Evolutionary conservation across 2,797 vertebrate genomes (phyloP).

Genomic region (Lagorchestes hirsutus): DNA sequence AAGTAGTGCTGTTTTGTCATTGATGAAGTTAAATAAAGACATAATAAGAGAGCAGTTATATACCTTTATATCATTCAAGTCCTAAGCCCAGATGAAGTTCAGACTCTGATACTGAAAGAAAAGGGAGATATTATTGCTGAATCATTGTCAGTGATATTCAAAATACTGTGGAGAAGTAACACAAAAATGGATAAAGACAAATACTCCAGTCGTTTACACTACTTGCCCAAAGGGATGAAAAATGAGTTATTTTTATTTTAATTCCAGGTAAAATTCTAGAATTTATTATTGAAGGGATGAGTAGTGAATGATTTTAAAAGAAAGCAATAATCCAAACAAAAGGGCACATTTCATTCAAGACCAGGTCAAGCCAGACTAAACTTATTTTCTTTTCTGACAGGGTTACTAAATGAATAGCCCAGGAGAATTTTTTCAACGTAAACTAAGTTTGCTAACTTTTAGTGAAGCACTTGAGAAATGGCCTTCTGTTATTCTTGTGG

Average conservation of each 20-base stretch:
- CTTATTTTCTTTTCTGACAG: background rate
- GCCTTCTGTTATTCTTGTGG: background rate
- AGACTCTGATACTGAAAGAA: background rate
- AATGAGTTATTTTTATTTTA: background rate
- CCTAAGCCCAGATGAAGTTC: background rate
- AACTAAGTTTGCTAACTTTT: background rate
- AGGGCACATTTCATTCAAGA: background rate
- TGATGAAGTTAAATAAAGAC: background rate
- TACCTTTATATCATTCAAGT: background rate
- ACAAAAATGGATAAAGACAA: background rate
- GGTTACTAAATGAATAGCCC: background rate
- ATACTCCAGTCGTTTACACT: background rate
- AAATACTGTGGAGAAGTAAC: background rate
- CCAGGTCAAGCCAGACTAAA: background rate
- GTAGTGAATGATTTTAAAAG: background rate
- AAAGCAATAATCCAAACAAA: background rate
- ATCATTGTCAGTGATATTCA: background rate
- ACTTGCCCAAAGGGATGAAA: background rate
- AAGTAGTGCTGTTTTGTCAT: background rate
- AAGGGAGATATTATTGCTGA: background rate
- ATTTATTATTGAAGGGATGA: background rate
- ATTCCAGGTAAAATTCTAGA: background rate
- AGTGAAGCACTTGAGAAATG: background rate
- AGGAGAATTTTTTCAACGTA: background rate
- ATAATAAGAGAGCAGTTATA: background rate